Percentiles rank a stretch among this genome's conserved stretches.
phyloP scores from a whole-genome alignment of 2,113 vertebrate species.

The Cyprinodon tularosa region DNA sequence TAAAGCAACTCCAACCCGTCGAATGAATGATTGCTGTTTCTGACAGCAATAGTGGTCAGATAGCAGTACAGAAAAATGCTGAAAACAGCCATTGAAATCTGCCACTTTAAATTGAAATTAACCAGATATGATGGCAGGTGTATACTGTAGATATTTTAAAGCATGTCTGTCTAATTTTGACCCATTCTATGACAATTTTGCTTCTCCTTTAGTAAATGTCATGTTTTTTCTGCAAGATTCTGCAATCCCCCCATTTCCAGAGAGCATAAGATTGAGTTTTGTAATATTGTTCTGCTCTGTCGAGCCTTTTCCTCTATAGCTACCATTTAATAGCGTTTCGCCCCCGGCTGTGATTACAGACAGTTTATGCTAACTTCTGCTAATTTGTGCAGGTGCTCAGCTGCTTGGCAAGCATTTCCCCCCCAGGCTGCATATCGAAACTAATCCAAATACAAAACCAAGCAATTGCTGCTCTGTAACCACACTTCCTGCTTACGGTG shows the following conservation, averaged over 20 bases:
- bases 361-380: constrained; percentile 26
- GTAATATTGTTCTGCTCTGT: too few relatives aligned
- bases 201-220: too few relatives aligned
- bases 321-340: constrained; percentile 6
- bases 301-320: background rate
- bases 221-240: too few relatives aligned
- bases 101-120: too few relatives aligned
- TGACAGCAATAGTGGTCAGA: too few relatives aligned
- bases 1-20: too few relatives aligned
- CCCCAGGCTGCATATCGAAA: constrained; percentile 2
- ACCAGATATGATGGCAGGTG: background rate
- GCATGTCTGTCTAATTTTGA: background rate
- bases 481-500: constrained; percentile 11
- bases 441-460: constrained; percentile 37
- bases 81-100: too few relatives aligned
- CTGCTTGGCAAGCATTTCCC: constrained; percentile 43
- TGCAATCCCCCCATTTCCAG: too few relatives aligned
- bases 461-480: constrained; percentile 10
- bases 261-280: background rate
- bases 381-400: constrained; percentile 36
- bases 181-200: background rate
- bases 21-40: too few relatives aligned
- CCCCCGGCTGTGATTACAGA: constrained; percentile 40
- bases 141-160: too few relatives aligned
- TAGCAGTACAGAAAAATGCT: too few relatives aligned